Percentiles rank a stretch among this genome's conserved stretches.
Evolutionary conservation across 2,797 vertebrate species (phyloP).

Genomic region (Poeciliopsis infans): DNA sequence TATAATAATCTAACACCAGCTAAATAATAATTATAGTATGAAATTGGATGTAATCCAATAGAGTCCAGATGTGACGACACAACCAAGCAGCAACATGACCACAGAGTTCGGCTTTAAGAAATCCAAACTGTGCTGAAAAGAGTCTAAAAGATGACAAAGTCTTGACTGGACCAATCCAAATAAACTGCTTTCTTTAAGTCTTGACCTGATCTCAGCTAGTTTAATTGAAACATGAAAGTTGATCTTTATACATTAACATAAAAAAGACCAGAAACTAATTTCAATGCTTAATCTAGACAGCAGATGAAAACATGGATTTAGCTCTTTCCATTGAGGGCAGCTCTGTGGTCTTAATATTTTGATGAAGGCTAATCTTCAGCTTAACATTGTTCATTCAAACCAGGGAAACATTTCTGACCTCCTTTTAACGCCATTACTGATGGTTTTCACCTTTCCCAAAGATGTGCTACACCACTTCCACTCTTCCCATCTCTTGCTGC

Average conservation of each 20-base stretch:
- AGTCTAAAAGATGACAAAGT: neutral
- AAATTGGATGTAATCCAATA: neutral
- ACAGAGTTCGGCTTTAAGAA: neutral
- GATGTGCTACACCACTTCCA: neutral
- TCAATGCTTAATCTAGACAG: slow-evolving; percentile 17
- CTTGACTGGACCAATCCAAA: no score
- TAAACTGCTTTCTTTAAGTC: neutral
- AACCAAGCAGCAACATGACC: no score
- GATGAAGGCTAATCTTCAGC: slow-evolving; percentile 31
- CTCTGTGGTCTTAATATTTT: slow-evolving; percentile 10
- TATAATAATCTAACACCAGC: neutral
- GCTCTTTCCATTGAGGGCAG: slow-evolving; percentile 19
- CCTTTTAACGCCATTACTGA: neutral
- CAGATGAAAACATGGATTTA: slow-evolving; percentile 15
- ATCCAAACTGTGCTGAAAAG: neutral
- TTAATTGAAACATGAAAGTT: neutral
- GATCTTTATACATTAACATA: neutral
- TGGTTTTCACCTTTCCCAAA: neutral
- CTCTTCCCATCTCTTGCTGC: neutral
- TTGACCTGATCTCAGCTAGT: neutral
- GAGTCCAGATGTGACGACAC: neutral
- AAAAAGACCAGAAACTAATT: slow-evolving; percentile 2
- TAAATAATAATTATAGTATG: neutral
- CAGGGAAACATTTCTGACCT: neutral
- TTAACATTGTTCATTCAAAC: slow-evolving; percentile 41